These are phyloP conservation scores for Peromyscus nudipes DNA, from an alignment of 2,797 vertebrate species.

Conservation along the genomic window DNA sequence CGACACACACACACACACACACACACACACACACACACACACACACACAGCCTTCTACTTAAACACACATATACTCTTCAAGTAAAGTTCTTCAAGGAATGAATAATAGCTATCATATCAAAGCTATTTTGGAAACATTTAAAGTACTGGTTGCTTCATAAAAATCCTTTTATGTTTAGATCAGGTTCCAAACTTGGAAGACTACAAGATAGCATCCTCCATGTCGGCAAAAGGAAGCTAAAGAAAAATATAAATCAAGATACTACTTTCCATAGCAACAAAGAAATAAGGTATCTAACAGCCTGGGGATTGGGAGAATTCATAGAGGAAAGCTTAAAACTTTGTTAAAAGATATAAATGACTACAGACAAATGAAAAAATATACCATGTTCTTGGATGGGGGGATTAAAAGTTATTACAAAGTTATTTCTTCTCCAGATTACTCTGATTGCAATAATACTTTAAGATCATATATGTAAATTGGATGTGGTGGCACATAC, in stretches of 20 bases:
- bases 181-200: neutral
- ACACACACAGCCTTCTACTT: neutral
- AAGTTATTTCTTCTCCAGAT: neutral
- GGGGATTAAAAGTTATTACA: conserved; percentile 17
- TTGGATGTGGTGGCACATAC: neutral
- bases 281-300: conserved; percentile 13
- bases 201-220: neutral
- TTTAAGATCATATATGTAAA: neutral
- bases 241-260: conserved; percentile 29
- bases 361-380: conserved; percentile 16
- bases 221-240: neutral
- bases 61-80: neutral
- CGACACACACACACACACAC: neutral
- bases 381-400: neutral
- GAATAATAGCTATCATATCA: neutral
- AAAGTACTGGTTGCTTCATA: neutral
- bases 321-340: neutral
- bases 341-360: conserved; percentile 14
- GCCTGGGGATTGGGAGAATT: neutral
- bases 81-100: conserved; percentile 6
- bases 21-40: neutral
- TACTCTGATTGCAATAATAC: neutral
- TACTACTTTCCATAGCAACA: neutral
- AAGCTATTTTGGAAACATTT: conserved; percentile 38
- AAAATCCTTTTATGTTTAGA: conserved; percentile 26